These are phyloP conservation scores for Pavo muticus DNA, from an alignment of 2,113 vertebrate species.

Conservation along the genomic window DNA sequence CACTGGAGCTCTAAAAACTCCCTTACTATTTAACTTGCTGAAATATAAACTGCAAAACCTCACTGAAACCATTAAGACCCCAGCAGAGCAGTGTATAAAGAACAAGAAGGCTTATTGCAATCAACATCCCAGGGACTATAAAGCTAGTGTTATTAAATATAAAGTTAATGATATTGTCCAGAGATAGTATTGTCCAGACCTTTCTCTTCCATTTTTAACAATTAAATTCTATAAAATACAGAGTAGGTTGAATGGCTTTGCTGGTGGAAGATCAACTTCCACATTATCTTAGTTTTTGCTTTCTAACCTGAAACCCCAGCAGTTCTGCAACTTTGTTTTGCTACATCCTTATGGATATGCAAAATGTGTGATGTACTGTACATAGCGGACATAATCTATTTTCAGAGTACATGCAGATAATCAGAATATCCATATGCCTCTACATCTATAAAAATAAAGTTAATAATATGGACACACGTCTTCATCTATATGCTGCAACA, in stretches of 20 bases:
- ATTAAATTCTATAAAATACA: slow-evolving; percentile 27
- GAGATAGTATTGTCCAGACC: slow-evolving; percentile 52
- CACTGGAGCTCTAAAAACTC: slow-evolving; percentile 19
- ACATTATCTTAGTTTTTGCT: background rate
- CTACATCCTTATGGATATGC: background rate
- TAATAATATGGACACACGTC: background rate
- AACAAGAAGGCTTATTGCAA: slow-evolving; percentile 44
- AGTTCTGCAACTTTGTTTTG: background rate
- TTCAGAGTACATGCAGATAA: background rate
- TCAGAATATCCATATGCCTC: background rate
- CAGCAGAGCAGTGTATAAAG: slow-evolving; percentile 47
- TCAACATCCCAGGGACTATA: slow-evolving; percentile 60
- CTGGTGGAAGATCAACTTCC: background rate
- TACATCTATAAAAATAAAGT: background rate
- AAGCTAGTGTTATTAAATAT: slow-evolving; percentile 55
- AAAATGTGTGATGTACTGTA: background rate
- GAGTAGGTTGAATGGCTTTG: background rate
- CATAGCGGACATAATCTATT: background rate
- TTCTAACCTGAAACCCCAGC: slow-evolving; percentile 3
- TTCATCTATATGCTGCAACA: background rate
- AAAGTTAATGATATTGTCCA: slow-evolving; percentile 38
- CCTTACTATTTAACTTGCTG: slow-evolving; percentile 49
- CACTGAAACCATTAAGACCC: slow-evolving; percentile 55
- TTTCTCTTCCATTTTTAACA: slow-evolving; percentile 38
- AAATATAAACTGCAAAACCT: slow-evolving; percentile 53